A percentile compares a stretch with the other conserved stretches of the same genome.
Evolutionary conservation across 1,140 invertebrate species (phyloP).

Genomic region (Leptinotarsa lineolata): DNA sequence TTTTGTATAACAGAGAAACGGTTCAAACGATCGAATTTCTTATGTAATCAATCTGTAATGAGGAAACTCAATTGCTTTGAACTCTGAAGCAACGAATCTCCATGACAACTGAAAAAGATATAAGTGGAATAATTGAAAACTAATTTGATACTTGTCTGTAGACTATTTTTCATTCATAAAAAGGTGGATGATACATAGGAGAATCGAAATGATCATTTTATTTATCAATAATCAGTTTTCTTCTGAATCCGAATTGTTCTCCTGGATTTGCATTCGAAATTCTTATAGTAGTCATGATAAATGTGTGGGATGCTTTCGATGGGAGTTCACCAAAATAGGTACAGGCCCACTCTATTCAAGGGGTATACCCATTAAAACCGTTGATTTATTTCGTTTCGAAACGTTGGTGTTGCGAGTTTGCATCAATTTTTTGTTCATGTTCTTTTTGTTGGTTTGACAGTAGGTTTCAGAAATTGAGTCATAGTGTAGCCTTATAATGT

Average conservation of each 20-base stretch:
- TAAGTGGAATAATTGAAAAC: not conserved
- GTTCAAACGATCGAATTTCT: too few species aligned
- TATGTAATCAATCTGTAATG: too few species aligned
- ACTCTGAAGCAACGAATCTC: not conserved
- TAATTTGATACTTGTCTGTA: not conserved
- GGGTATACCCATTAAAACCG: not conserved
- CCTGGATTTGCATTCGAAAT: not conserved
- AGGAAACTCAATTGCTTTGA: not conserved
- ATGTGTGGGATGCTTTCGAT: not conserved
- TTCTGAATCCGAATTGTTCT: not conserved
- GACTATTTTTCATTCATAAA: too few species aligned
- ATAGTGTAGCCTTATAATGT: not conserved
- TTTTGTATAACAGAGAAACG: too few species aligned
- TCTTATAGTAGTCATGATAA: not conserved
- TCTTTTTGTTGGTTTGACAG: not conserved
- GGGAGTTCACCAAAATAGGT: not conserved
- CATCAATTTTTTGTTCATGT: not conserved
- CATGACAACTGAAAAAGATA: not conserved
- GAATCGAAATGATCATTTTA: not conserved
- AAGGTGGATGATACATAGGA: not conserved
- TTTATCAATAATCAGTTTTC: not conserved
- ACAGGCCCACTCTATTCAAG: not conserved
- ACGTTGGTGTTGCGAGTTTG: not conserved
- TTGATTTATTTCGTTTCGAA: not conserved
- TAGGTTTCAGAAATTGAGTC: not conserved